Conservation (phyloP, 1,140 invertebrate species). For the Coenobita brevimanus region DNA sequence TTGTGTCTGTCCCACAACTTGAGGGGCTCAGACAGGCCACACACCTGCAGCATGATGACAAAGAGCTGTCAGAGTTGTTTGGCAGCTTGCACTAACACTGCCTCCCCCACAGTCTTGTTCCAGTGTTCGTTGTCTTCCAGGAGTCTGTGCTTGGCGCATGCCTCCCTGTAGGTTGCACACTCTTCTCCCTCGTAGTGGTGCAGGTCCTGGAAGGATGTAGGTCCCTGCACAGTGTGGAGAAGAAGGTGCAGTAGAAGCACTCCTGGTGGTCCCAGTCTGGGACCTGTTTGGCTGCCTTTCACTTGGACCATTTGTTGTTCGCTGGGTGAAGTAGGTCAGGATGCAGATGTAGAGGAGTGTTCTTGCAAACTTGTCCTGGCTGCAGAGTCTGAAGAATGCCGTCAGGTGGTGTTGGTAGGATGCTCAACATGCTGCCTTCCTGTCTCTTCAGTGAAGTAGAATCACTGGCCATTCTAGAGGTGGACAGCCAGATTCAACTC, state of each 20-base stretch:
- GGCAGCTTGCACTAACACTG: background rate
- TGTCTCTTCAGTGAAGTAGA: background rate
- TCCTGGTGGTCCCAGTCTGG: background rate
- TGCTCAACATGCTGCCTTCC: background rate
- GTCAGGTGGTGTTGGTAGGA: background rate
- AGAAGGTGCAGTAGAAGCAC: conserved; percentile 10
- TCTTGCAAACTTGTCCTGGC: background rate
- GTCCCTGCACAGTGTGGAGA: background rate
- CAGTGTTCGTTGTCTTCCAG: conserved; percentile 8
- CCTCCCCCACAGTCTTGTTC: background rate
- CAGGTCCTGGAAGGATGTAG: background rate
- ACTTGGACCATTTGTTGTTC: background rate
- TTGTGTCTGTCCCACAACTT: conserved; percentile 16
- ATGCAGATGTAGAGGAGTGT: background rate
- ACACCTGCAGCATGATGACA: background rate
- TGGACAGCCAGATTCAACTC: conserved; percentile 70
- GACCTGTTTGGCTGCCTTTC: background rate
- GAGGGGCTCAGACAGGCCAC: background rate
- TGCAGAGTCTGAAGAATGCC: background rate
- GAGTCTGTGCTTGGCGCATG: background rate
- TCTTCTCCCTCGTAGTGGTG: background rate
- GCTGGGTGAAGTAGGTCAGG: background rate
- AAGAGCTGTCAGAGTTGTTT: background rate
- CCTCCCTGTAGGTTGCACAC: background rate
- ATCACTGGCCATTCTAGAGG: conserved; percentile 65